Conservation (phyloP, 2,797 vertebrate genomes). For the Poeciliopsis gracilis region DNA sequence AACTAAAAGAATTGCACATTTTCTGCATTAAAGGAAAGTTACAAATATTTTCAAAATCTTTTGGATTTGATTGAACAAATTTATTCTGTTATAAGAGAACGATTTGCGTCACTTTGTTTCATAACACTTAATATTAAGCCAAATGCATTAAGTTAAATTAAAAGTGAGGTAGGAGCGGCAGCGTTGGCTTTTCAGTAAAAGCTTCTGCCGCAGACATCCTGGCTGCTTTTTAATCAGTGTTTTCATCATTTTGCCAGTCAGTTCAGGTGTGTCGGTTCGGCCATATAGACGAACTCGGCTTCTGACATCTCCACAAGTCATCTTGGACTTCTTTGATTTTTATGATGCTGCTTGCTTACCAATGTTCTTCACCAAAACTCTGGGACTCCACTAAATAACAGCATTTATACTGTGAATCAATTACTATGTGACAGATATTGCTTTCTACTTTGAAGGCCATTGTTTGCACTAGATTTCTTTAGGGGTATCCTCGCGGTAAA, state of each 20-base stretch:
- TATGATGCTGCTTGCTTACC: neutral
- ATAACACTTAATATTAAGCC: no score
- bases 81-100: no score
- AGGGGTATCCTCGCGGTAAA: neutral
- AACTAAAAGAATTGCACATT: no score
- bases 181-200: no score
- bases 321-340: neutral
- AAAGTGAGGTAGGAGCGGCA: no score
- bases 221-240: neutral
- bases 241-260: neutral
- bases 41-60: no score
- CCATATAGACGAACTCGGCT: neutral
- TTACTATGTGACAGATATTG: neutral
- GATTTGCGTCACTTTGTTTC: no score
- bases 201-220: neutral
- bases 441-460: neutral
- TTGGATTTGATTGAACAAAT: no score
- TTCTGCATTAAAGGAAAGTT: no score
- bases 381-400: neutral
- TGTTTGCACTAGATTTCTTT: neutral
- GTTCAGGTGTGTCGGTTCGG: neutral
- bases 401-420: neutral
- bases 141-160: no score
- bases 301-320: neutral
- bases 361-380: neutral